Conservation (phyloP, 1,140 invertebrate genomes). For the Alviniconcha marisindica region DNA sequence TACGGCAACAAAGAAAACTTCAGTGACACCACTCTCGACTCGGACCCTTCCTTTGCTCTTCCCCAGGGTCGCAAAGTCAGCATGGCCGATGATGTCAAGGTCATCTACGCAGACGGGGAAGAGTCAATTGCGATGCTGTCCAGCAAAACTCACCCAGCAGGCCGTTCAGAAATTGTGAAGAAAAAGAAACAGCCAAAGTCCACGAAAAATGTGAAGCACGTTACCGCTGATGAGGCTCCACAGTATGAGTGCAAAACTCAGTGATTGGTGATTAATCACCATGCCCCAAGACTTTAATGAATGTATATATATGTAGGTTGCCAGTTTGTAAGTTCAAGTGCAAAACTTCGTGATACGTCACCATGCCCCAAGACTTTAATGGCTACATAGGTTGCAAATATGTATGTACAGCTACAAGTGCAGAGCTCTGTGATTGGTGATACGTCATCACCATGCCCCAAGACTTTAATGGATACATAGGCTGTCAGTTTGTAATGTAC, state of each 20-base stretch:
- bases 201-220: constrained; percentile 14
- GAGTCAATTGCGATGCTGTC: background rate
- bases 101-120: constrained; percentile 29
- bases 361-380: too few species aligned
- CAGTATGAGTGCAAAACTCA: constrained; percentile 32
- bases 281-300: too few species aligned
- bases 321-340: too few species aligned
- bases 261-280: too few species aligned
- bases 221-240: background rate
- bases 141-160: background rate
- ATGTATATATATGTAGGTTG: too few species aligned
- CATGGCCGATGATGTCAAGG: constrained; percentile 34
- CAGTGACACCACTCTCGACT: background rate
- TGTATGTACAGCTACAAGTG: too few species aligned
- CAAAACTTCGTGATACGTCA: too few species aligned
- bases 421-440: too few species aligned
- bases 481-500: too few species aligned
- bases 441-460: too few species aligned
- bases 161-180: background rate
- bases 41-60: background rate
- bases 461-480: too few species aligned
- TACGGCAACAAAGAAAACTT: constrained; percentile 23
- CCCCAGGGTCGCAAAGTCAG: constrained; percentile 1
- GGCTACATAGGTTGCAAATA: too few species aligned
- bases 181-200: background rate